Conservation (phyloP, 1,140 invertebrate species). For the Trichoplusia ni region DNA sequence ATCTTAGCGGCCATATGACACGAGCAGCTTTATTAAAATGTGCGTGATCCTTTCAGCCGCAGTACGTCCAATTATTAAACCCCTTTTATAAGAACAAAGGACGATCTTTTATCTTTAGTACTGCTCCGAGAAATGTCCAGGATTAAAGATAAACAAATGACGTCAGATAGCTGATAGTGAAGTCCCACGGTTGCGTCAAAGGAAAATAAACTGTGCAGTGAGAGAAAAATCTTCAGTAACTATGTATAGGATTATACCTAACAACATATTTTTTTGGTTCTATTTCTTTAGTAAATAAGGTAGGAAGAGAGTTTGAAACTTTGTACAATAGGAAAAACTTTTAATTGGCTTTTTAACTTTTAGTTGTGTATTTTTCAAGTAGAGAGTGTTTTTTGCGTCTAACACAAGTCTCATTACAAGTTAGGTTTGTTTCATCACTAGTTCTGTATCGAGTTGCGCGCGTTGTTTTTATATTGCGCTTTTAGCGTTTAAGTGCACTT, state of each 20-base stretch:
- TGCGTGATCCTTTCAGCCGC: conserved; percentile 6
- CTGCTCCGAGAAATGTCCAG: conserved; percentile 22
- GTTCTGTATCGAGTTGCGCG: background rate
- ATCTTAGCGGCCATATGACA: background rate
- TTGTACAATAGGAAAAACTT: conserved; percentile 18
- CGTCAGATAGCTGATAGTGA: background rate
- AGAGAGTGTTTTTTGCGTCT: conserved; percentile 8
- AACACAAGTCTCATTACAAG: conserved; percentile 14
- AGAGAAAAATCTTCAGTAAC: too few relatives aligned
- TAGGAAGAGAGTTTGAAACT: conserved; percentile 3
- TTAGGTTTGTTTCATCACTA: background rate
- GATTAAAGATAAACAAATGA: conserved; percentile 26
- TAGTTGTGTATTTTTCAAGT: conserved; percentile 24
- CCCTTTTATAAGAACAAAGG: conserved; percentile 19
- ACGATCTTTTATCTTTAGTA: conserved; percentile 24
- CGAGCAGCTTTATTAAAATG: conserved; percentile 3
- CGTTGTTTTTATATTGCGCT: conserved; percentile 12
- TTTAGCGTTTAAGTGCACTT: conserved; percentile 10
- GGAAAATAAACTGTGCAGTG: conserved; percentile 4
- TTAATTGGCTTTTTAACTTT: conserved; percentile 30
- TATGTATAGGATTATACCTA: too few relatives aligned
- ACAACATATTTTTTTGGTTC: background rate
- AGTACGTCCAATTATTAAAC: conserved; percentile 7
- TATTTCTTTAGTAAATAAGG: conserved; percentile 1
- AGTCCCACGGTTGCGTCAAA: background rate